phyloP scores from a whole-genome alignment of 2,888 invertebrate species.

The Crocallis elinguaria region DNA sequence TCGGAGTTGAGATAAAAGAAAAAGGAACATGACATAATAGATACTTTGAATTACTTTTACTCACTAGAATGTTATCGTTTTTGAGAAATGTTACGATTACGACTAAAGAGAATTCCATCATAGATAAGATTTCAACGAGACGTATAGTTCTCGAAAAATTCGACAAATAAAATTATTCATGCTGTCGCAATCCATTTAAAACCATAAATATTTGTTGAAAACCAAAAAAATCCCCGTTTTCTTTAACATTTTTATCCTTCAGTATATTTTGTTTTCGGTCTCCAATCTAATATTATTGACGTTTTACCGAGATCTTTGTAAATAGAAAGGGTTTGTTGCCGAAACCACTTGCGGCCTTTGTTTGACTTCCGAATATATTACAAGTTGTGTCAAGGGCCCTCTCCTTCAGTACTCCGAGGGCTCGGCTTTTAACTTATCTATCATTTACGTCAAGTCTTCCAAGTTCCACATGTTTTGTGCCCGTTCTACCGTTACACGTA shows the following conservation, averaged over 20 bases:
- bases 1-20: slow-evolving; percentile 35
- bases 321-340: slow-evolving; percentile 15
- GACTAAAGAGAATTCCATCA: slow-evolving; percentile 12
- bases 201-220: too few relatives aligned
- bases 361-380: slow-evolving; percentile 25
- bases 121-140: slow-evolving; percentile 29
- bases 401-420: slow-evolving; percentile 21
- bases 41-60: slow-evolving; percentile 22
- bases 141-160: background rate
- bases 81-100: slow-evolving; percentile 16
- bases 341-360: slow-evolving; percentile 23
- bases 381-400: slow-evolving; percentile 6
- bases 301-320: slow-evolving; percentile 4
- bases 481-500: slow-evolving; percentile 15
- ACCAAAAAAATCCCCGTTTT: too few relatives aligned
- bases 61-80: slow-evolving; percentile 29
- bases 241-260: too few relatives aligned
- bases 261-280: too few relatives aligned
- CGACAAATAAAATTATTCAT: too few relatives aligned
- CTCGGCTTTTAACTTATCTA: slow-evolving; percentile 19
- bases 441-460: slow-evolving; percentile 12
- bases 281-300: background rate
- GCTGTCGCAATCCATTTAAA: too few relatives aligned
- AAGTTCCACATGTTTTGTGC: slow-evolving; percentile 8
- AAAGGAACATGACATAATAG: slow-evolving; percentile 22